Evolutionary conservation across 2,113 vertebrate species (phyloP), one percentile per base, ranked within the genome.

Genomic region (Ondatra zibethicus): DNA sequence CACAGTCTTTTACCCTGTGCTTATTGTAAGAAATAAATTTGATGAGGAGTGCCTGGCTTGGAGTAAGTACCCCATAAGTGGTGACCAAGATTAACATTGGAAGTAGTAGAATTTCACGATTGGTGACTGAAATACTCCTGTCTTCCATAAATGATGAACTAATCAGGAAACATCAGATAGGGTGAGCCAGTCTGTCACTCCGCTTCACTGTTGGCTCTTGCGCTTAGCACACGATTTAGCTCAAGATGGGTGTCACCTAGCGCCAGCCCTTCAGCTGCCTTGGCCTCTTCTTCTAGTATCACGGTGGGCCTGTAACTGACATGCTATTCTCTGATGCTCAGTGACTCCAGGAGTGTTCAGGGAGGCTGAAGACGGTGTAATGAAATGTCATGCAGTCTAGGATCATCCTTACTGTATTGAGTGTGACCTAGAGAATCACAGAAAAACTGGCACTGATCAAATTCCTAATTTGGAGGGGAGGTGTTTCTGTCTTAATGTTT

Each of bases 401-500:
- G 70, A n/a, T 4, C 27, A 5, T 73, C 55, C 70, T 76, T 52
- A 47, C 3, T 6, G 17, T n/a, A 31, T 19, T n/a, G 76, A 85
- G 27, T 50, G 19, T 77, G 90, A 89, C 39, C 65, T 25, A 31
- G 75, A 81, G 58, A 86, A 36, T 81, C 70, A 36, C 55, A 73
- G 50, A 88, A 91, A 73, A 76, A 39, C 45, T 66, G 73, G 1
- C 58, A 77, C 29, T 72, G 61, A 92, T 45, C 52, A 27, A 70
- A 78, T 93, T 92, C 42, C 21, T 89, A 21, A 61, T 42, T 63
- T 65, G 21, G 39, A 1, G 17, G 31, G 45, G 42, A 65, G 29
- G 42, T 58, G 12, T 55, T 66, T 88, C 70, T 81, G 31, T 66
- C 72, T 85, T 91, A 63, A 89, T 97, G 73, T 93, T 77, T 89